Base-by-base conservation (phyloP, 2,113 vertebrate genomes). In the Oryzias curvinotus region DNA sequence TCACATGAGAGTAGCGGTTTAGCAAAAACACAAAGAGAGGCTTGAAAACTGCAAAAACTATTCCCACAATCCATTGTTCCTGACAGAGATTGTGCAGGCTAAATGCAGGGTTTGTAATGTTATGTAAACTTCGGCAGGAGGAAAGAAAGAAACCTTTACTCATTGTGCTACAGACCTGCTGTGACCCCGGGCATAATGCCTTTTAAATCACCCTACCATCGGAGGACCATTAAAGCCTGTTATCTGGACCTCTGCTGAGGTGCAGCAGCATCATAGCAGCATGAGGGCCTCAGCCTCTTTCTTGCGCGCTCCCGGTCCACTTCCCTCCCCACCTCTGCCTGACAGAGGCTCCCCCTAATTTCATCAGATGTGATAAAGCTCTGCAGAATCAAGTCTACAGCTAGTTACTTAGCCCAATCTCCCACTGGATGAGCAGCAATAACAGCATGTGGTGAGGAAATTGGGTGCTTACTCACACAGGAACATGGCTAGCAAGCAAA, bases 301-400 rank as follows among this genome's bases (percentile, higher is more conserved):
- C 17, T 28, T 42, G 65, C 43, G 21, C 3, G 17, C 64, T 71
- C 48, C 52, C 52, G 3, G 36, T 47, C 57, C 2, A 21, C 18
- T 45, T 45, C 47, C 52, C 54, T 65, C 44, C 53, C 17, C 72
- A 28, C 58, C 61, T 73, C 61, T 48, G 53, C 50, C 76, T 17
- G 19, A 65, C 52, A 62, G 63, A 81, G 46, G 48, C 69, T 59
- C 42, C 79, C 71, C 42, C 79, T 90, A 85, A 91, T 91, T 87
- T 85, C 80, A 92, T 91, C 88, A 87, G 81, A 61, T 76, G 79
- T 84, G 83, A 90, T 91, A 89, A 90, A 90, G 82, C 81, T 65
- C 70, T 67, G 77, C 81, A 68, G 77, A 91, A 90, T 90, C 82
- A 82, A 90, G 85, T 91, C 75, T 60, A 77, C 44, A 51, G 86